These are phyloP conservation scores for Halotydeus destructor DNA, from an alignment of 1,140 invertebrate species.

Conservation along the genomic window DNA sequence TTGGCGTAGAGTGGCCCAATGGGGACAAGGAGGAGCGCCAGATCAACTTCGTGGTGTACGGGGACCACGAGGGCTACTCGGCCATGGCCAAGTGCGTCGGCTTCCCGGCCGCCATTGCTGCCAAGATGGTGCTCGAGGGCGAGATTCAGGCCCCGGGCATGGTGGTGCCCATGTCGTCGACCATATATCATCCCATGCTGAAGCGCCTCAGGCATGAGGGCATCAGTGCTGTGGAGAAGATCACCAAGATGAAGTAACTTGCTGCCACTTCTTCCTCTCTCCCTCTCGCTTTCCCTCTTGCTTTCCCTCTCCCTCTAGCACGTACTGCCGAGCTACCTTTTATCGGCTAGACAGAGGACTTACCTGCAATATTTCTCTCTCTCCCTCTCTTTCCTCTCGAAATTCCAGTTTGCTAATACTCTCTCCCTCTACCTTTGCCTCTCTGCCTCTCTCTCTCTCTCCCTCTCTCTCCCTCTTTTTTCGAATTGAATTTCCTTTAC, in stretches of 20 bases:
- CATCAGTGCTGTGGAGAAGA: slow-evolving; percentile 26
- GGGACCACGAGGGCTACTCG: slow-evolving; percentile 59
- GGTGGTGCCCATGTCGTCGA: slow-evolving; percentile 61
- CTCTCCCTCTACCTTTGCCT: no score
- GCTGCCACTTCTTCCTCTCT: no score
- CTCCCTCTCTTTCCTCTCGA: no score
- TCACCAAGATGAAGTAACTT: not conserved
- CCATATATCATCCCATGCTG: slow-evolving; percentile 77
- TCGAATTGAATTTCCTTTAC: no score
- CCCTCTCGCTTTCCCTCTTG: no score
- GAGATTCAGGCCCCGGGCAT: slow-evolving; percentile 90
- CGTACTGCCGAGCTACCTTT: no score
- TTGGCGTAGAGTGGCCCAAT: slow-evolving; percentile 77
- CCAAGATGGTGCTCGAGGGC: slow-evolving; percentile 93
- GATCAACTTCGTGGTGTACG: slow-evolving; percentile 83
- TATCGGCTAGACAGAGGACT: no score
- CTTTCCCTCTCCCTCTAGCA: no score
- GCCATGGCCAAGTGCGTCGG: slow-evolving; percentile 97
- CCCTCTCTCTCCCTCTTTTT: no score
- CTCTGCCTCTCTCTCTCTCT: no score
- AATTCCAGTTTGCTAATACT: no score
- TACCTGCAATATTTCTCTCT: no score
- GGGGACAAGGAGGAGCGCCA: slow-evolving; percentile 52
- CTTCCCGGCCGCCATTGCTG: slow-evolving; percentile 80
- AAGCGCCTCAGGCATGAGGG: slow-evolving; percentile 62